Evolutionary conservation across 2,888 invertebrate genomes (phyloP), one percentile per base, ranked within the genome.

Genomic region (Protodeltote pygarga): DNA sequence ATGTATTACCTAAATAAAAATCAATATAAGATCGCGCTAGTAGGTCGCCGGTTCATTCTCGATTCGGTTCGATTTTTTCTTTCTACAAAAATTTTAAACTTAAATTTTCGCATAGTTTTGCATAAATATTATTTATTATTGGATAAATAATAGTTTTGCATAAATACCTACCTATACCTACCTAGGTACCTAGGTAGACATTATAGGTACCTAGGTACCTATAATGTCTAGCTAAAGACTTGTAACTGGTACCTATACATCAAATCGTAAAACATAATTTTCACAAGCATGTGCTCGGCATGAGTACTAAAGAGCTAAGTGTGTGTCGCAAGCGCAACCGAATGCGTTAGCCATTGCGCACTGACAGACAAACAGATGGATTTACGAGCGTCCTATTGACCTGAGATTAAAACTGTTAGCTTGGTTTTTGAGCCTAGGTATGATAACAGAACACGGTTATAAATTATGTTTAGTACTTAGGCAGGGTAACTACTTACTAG

Each of bases 351-450:
- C 57, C 34, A 45, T 55, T 65, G 58, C 48, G 48, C 69, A 76
- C 57, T 73, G 78, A 77, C 76, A 73, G 74, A 75, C 76, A 66
- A 70, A 75, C 74, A 62, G 76, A 79, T 72, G 68, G 75, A 83
- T 84, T 83, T 83, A 83, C 75, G 71, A 71, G 68, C 65, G 67
- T 48, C 67, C 67, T 57, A 63, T 64, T 66, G 71, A 66, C 64
- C 64, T 31, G 47, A 47, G 64, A 68, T 68, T 70, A 63, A 47
- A 66, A 55, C 49, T 50, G 54, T 42, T 60, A 55, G 45, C 31
- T 37, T 33, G 20, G 46, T 63, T 65, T 65, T 49, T 50, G 29
- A 51, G 50, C 37, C 23, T 17, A 35, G 25, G 5, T 9, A 46
- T 41, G 41, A 61, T 58, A 57, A 51, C 41, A 41, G 41, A 37